Percentiles rank a stretch among this genome's conserved stretches.
Evolutionary conservation across 2,113 vertebrate species (phyloP).

Genomic region (Prinia subflava): DNA sequence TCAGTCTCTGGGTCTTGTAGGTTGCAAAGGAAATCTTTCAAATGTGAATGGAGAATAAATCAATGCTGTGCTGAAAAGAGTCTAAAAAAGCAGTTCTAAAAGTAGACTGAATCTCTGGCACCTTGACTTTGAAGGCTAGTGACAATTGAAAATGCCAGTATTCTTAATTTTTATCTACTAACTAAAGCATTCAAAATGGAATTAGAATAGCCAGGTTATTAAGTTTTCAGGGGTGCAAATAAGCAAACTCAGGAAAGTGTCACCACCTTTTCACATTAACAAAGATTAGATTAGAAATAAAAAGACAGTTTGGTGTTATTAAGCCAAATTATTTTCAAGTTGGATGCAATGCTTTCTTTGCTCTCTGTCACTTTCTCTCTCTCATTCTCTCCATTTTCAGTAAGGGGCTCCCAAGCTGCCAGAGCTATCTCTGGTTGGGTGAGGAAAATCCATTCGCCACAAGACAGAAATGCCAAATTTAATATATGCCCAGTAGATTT

Average conservation of each 20-base stretch:
- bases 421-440: constrained; percentile 28
- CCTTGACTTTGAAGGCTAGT: background rate
- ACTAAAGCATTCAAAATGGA: background rate
- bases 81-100: constrained; percentile 33
- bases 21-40: constrained; percentile 47
- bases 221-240: background rate
- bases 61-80: constrained; percentile 20
- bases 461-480: constrained; percentile 52
- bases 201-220: background rate
- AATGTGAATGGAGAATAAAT: constrained; percentile 45
- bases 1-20: constrained; percentile 40
- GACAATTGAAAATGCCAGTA: background rate
- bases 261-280: background rate
- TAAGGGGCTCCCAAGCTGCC: constrained; percentile 53
- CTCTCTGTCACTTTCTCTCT: background rate
- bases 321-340: constrained; percentile 22
- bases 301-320: background rate
- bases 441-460: constrained; percentile 45
- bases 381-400: background rate
- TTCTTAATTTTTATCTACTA: constrained; percentile 27
- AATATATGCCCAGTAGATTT: constrained; percentile 53
- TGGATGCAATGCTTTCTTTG: background rate
- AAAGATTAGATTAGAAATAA: background rate
- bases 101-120: constrained; percentile 14
- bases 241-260: background rate